Conservation (phyloP, 2,888 invertebrate genomes). For the Hemaris fuciformis region DNA sequence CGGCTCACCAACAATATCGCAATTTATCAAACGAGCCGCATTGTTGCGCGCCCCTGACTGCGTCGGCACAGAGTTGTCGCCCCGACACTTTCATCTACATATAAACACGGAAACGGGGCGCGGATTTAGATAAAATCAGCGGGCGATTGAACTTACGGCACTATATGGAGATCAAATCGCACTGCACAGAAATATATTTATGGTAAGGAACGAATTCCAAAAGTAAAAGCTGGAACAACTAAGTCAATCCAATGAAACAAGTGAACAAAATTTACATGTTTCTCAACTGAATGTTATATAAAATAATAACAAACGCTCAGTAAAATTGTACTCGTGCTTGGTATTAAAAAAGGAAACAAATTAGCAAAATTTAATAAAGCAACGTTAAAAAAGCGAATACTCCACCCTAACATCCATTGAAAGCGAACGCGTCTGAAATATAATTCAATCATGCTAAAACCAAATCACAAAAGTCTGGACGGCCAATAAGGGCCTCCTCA, state of each 20-base stretch:
- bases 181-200: neutral
- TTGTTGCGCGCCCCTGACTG: constrained; percentile 64
- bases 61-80: constrained; percentile 31
- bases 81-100: constrained; percentile 41
- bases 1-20: constrained; percentile 71
- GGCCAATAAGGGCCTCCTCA: neutral
- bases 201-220: neutral
- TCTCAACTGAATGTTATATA: no score
- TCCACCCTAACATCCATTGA: neutral
- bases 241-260: neutral
- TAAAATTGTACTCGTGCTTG: no score
- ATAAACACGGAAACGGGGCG: constrained; percentile 37
- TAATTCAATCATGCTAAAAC: neutral
- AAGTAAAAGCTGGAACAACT: neutral
- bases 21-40: constrained; percentile 79
- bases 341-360: neutral
- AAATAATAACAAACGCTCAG: no score
- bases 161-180: neutral
- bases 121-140: constrained; percentile 23
- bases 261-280: no score
- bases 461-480: neutral
- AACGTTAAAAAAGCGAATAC: neutral
- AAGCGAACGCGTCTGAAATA: neutral
- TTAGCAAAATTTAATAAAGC: no score
- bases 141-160: neutral